Evolutionary conservation across 2,797 vertebrate genomes (phyloP).

Genomic region (Pseudomugil gertrudae): DNA sequence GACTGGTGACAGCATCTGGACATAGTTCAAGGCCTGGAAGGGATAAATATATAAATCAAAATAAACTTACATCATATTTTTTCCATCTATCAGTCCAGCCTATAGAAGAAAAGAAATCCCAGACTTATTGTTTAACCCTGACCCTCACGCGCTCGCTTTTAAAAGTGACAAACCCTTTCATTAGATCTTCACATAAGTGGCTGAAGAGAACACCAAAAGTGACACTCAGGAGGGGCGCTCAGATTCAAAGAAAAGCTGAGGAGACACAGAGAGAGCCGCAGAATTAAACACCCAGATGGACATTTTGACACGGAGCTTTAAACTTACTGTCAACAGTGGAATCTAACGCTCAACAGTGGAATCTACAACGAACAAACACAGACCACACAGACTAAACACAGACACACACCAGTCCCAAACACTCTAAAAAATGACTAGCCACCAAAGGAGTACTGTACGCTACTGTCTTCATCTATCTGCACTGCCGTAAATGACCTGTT

Average conservation of each 20-base stretch:
- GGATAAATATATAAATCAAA: conserved; percentile 46
- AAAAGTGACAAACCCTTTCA: conserved; percentile 26
- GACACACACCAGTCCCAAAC: conserved; percentile 74
- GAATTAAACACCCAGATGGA: conserved; percentile 81
- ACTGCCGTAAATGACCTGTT: conserved; percentile 46
- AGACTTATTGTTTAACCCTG: conserved; percentile 18
- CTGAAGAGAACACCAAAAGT: conserved; percentile 49
- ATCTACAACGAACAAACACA: conserved; percentile 81
- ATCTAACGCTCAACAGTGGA: conserved; percentile 81
- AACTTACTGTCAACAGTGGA: conserved; percentile 83
- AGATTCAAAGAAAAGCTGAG: conserved; percentile 51
- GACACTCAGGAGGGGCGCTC: conserved; percentile 53
- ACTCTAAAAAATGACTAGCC: conserved; percentile 68
- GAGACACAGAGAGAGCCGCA: conserved; percentile 69
- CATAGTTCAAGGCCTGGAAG: conserved; percentile 17
- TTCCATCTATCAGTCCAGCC: background rate
- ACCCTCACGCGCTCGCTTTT: conserved; percentile 1
- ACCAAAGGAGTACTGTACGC: conserved; percentile 68
- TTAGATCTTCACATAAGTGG: conserved; percentile 41
- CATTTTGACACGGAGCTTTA: conserved; percentile 81
- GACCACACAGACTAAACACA: conserved; percentile 80
- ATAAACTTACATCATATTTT: conserved; percentile 20
- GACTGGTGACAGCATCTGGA: conserved; percentile 51
- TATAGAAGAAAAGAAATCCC: conserved; percentile 27
- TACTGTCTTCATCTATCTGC: conserved; percentile 65